Evolutionary conservation across 1,140 invertebrate species (phyloP), one percentile per base, ranked within the genome.

Genomic region (Hormaphis cornu): DNA sequence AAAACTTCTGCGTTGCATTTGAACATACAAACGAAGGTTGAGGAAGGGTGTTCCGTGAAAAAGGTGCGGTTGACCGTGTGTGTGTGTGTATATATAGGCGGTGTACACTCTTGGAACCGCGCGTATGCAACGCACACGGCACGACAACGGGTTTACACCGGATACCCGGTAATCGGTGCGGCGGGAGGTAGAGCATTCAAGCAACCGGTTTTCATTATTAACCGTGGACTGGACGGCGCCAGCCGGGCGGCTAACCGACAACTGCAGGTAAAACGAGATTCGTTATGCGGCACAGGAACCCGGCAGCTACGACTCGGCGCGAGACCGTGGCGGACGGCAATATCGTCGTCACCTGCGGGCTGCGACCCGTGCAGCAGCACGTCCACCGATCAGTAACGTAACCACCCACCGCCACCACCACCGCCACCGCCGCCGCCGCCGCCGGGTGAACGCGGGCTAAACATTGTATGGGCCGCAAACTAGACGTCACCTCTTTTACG

Each of bases 171-270:
- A 22, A 12, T 3, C 6, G 26, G 20, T 12, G 20, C 4, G 42
- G 24, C 12, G 58, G 30, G 58, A 66, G 30, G 61, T 48, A 59
- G 16, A 42, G 44, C 10, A 14, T 30, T 20, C 26, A 28, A 18
- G 30, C 61, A 66, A 66, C 61, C 61, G 61, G 61, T 66, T 66
- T 66, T 66, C 35, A 30, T 66, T n/a, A n/a, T n/a, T 66, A 66
- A 50, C 61, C 61, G 61, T 66, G 61, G 61, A 66, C 61, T 50
- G 61, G 61, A 50, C 28, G 61, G 61, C 61, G 61, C 61, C 44
- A 66, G 44, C 7, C 44, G 28, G 61, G 61, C 61, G 61, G 61
- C 61, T 22, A 28, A 28, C 20, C 20, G n/a, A 2, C 58, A 63
- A 20, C 44, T 44, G 58, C n/a, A 66, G 61, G 61, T 66, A 50